Evolutionary conservation across 2,888 invertebrate genomes (phyloP).

Genomic region (Diaphora mendica): DNA sequence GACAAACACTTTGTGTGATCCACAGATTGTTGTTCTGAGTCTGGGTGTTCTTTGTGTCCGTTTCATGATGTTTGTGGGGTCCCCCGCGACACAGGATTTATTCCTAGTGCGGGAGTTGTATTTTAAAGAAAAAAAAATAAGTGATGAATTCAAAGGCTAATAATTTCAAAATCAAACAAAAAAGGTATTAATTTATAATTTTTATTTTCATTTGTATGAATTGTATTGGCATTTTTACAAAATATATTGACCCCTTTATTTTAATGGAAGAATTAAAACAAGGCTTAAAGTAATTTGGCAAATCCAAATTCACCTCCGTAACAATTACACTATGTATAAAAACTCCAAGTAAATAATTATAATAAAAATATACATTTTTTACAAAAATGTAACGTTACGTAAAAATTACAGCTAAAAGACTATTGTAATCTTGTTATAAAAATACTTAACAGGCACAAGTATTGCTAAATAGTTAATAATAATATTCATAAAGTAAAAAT

Average conservation of each 20-base stretch:
- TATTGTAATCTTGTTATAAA: constrained; percentile 73
- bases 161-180: constrained; percentile 66
- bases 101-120: no score
- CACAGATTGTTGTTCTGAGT: no score
- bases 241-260: constrained; percentile 81
- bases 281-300: constrained; percentile 84
- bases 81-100: no score
- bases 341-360: constrained; percentile 79
- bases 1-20: no score
- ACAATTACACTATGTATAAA: constrained; percentile 76
- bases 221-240: constrained; percentile 83
- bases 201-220: constrained; percentile 84
- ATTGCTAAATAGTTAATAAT: constrained; percentile 71
- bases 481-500: constrained; percentile 68
- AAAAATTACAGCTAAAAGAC: constrained; percentile 67
- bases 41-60: no score
- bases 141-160: background rate
- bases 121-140: no score
- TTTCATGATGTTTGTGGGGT: no score
- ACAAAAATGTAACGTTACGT: constrained; percentile 80
- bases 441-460: constrained; percentile 76
- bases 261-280: constrained; percentile 83
- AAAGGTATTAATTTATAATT: constrained; percentile 76
- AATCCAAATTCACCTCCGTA: constrained; percentile 81
- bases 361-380: constrained; percentile 85